Conservation (phyloP, 2,113 vertebrate genomes). For the Tonatia bakeri region DNA sequence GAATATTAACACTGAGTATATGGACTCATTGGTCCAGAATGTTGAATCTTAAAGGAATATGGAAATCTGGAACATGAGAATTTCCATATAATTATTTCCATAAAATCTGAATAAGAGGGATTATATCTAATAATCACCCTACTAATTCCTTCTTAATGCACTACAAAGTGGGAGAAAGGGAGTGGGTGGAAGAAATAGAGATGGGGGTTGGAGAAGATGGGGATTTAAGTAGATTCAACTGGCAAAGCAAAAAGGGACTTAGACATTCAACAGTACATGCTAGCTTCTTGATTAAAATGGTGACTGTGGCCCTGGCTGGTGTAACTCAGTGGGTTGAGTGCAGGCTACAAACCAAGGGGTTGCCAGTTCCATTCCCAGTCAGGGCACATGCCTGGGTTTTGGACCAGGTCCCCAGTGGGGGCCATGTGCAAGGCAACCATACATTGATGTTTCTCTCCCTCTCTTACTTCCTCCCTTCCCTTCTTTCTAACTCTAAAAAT, state of each 20-base stretch:
- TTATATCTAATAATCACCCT: background rate
- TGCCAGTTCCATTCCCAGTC: no score
- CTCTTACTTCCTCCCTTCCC: no score
- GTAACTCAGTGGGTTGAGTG: no score
- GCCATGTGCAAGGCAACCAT: no score
- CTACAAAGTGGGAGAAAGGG: background rate
- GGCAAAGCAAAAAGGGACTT: background rate
- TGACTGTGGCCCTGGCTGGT: no score
- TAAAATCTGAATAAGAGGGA: background rate
- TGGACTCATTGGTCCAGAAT: background rate
- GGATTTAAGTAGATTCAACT: background rate
- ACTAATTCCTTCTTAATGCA: background rate
- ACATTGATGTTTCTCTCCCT: no score
- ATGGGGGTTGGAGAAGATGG: background rate
- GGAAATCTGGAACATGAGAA: background rate
- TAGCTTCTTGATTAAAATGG: background rate
- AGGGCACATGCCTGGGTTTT: no score
- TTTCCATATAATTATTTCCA: background rate
- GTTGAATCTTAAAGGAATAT: slow-evolving; percentile 29
- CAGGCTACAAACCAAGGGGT: no score
- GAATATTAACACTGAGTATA: background rate
- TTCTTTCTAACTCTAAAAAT: no score
- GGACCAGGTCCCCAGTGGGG: no score
- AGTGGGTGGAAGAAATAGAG: background rate
- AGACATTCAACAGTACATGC: fast-evolving